Conservation (phyloP, 2,888 invertebrate genomes). For the Coenonympha glycerion region DNA sequence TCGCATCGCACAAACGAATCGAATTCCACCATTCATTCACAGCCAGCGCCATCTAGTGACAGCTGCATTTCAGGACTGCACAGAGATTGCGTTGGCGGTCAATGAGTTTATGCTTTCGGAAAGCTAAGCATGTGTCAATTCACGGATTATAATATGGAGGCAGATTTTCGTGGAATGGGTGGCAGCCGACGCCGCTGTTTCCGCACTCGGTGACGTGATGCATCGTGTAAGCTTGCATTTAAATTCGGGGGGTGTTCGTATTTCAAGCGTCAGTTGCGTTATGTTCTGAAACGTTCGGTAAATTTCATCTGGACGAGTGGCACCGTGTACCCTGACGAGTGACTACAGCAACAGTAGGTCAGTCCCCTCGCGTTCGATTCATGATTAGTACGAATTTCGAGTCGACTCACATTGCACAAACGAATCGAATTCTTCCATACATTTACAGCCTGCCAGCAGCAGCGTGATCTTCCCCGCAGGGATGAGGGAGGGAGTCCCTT, state of each 20-base stretch:
- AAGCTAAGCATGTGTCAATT: slow-evolving; percentile 72
- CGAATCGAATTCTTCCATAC: too few species aligned
- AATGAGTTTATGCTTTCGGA: slow-evolving; percentile 60
- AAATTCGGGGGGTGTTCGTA: slow-evolving; percentile 41
- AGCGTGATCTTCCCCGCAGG: too few species aligned
- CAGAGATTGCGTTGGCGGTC: too few species aligned
- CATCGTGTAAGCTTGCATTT: slow-evolving; percentile 48
- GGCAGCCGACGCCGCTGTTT: slow-evolving; percentile 79
- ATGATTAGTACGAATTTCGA: too few species aligned
- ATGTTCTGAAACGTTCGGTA: slow-evolving; percentile 28
- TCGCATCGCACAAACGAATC: too few species aligned
- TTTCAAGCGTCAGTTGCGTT: slow-evolving; percentile 38
- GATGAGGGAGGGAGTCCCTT: too few species aligned
- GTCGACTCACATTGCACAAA: too few species aligned
- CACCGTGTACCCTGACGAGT: slow-evolving; percentile 43
- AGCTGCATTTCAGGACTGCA: too few species aligned
- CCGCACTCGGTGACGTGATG: slow-evolving; percentile 59
- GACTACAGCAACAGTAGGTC: slow-evolving; percentile 31
- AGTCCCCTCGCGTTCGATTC: slow-evolving; percentile 26
- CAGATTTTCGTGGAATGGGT: slow-evolving; percentile 44
- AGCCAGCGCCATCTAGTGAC: too few species aligned
- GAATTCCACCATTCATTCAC: too few species aligned
- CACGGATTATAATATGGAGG: slow-evolving; percentile 69
- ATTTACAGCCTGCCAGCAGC: too few species aligned
- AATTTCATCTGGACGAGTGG: slow-evolving; percentile 37